Percentiles rank a stretch among this genome's conserved stretches.
Conservation (phyloP, 2,888 invertebrate species). For the Phalera bucephala region DNA sequence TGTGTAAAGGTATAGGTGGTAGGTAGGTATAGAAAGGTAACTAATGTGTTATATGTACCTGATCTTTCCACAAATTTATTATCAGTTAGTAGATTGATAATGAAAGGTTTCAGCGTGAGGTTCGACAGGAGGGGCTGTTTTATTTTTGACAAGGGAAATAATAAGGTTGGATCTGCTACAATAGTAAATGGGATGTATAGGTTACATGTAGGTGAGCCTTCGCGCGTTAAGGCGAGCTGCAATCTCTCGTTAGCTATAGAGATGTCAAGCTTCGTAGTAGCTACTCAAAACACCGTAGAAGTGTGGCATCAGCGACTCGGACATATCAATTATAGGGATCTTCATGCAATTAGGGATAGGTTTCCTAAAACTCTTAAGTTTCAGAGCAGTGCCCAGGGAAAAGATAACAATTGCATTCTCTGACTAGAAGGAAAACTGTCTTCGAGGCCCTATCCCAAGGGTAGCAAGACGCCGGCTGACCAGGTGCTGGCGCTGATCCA, state of each 20-base stretch:
- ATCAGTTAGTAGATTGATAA: neutral
- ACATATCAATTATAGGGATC: neutral
- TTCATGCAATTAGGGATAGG: neutral
- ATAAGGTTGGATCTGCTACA: neutral
- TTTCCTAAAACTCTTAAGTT: neutral
- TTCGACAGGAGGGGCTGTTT: neutral
- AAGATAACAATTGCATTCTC: neutral
- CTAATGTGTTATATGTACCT: neutral
- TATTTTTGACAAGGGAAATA: neutral
- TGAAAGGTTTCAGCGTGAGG: neutral
- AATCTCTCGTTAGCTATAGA: neutral
- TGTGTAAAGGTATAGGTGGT: neutral
- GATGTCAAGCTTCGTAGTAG: neutral
- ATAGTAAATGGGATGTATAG: neutral
- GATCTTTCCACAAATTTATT: neutral
- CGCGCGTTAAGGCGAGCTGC: neutral
- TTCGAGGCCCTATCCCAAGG: neutral
- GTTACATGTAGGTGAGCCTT: neutral
- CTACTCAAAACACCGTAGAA: neutral
- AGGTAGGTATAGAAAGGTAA: neutral
- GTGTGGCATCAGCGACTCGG: neutral
- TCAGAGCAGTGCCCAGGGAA: neutral
- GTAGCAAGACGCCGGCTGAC: neutral
- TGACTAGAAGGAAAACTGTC: neutral
- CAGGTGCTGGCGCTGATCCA: neutral